Conservation (phyloP, 2,113 vertebrate genomes). For the Rhinichthys klamathensis region DNA sequence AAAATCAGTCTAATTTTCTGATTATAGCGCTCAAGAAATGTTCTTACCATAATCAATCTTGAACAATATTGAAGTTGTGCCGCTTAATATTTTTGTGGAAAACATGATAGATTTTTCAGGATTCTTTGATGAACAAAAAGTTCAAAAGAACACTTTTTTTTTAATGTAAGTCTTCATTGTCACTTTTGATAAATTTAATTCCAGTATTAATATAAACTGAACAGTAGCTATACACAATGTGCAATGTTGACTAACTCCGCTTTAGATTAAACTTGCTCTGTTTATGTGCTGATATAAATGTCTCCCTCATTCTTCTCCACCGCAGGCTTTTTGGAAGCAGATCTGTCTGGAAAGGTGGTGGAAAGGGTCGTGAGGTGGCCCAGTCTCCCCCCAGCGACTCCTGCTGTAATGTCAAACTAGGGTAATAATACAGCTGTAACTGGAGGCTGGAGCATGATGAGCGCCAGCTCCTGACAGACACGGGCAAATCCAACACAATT, state of each 20-base stretch:
- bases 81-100: neutral
- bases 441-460: slow-evolving; percentile 75
- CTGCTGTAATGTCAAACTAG: slow-evolving; percentile 78
- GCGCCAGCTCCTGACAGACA: slow-evolving; percentile 76
- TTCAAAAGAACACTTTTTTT: neutral
- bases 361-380: slow-evolving; percentile 68
- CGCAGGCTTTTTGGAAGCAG: slow-evolving; percentile 61
- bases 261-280: slow-evolving; percentile 4
- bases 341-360: slow-evolving; percentile 63
- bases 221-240: neutral
- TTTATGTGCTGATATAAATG: slow-evolving; percentile 40
- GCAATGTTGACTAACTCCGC: neutral
- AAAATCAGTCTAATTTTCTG: neutral
- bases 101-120: neutral
- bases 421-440: slow-evolving; percentile 71
- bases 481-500: slow-evolving; percentile 81
- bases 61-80: neutral
- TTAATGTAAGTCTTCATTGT: neutral
- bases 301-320: slow-evolving; percentile 19
- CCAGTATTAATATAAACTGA: neutral
- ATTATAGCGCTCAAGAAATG: neutral
- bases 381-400: slow-evolving; percentile 69
- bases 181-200: neutral
- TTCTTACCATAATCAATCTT: neutral
- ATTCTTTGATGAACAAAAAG: neutral